phyloP scores from a whole-genome alignment of 2,888 invertebrate genomes.

The Margaritifera margaritifera region DNA sequence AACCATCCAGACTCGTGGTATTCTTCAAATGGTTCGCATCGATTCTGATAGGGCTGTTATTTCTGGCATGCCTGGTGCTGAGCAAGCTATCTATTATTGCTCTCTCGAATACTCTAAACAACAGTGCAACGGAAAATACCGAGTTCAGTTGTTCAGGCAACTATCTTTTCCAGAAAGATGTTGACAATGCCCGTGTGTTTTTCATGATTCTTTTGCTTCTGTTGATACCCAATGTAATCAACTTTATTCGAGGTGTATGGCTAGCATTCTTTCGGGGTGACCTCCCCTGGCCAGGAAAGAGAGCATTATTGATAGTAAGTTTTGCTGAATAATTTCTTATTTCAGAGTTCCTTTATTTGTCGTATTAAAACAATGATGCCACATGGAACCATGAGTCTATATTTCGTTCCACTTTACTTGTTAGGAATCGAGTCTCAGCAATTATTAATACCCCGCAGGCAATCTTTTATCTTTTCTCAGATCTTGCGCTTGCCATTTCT shows the following conservation, averaged over 20 bases:
- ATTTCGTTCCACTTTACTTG: background rate
- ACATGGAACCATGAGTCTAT: background rate
- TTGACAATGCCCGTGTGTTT: constrained; percentile 16
- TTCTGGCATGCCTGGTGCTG: constrained; percentile 27
- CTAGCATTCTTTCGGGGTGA: constrained; percentile 40
- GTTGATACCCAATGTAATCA: constrained; percentile 45
- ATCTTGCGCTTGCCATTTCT: too few relatives aligned
- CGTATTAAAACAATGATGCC: background rate
- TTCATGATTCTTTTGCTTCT: constrained; percentile 37
- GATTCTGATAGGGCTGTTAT: constrained; percentile 19
- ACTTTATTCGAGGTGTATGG: constrained; percentile 47
- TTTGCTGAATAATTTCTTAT: too few relatives aligned
- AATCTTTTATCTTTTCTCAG: too few relatives aligned
- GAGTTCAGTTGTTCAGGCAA: background rate
- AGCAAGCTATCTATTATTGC: constrained; percentile 41
- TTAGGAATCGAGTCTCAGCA: too few relatives aligned
- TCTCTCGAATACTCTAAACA: constrained; percentile 29
- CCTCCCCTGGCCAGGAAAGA: constrained; percentile 54
- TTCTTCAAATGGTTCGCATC: constrained; percentile 50
- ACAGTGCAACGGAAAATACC: background rate
- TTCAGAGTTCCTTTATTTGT: background rate
- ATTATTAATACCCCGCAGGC: too few relatives aligned
- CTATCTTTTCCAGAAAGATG: background rate
- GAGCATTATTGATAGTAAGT: constrained; percentile 44
- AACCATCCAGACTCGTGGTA: constrained; percentile 32